These are phyloP conservation scores for Scortum barcoo DNA, from an alignment of 2,113 vertebrate genomes.

Conservation along the genomic window DNA sequence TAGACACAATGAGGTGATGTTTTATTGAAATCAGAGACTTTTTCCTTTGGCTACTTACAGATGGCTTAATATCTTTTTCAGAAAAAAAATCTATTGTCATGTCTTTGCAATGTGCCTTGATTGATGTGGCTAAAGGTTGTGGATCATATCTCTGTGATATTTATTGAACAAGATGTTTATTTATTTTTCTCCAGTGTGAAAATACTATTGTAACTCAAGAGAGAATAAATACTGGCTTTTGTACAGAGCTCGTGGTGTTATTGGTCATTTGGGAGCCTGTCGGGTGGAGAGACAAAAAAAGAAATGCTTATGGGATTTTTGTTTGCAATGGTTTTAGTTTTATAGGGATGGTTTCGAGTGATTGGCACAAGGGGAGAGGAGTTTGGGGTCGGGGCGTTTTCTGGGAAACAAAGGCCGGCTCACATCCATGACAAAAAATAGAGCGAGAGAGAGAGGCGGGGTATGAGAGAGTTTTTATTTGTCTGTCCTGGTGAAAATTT, in stretches of 20 bases:
- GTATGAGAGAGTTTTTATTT: conserved; percentile 82
- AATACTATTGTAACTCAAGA: conserved; percentile 74
- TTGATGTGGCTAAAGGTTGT: conserved; percentile 58
- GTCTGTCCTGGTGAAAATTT: conserved; percentile 85
- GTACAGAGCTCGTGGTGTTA: conserved; percentile 70
- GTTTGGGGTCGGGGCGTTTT: conserved; percentile 60
- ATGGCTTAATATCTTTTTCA: conserved; percentile 17
- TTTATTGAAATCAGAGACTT: conserved; percentile 10
- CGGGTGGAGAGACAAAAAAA: conserved; percentile 57
- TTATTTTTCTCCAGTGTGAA: conserved; percentile 82
- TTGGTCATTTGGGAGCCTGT: conserved; percentile 72
- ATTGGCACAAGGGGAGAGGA: conserved; percentile 72
- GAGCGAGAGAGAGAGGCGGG: conserved; percentile 64
- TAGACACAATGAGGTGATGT: not conserved
- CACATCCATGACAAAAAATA: conserved; percentile 71
- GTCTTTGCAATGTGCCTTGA: conserved; percentile 64
- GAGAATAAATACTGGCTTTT: conserved; percentile 81
- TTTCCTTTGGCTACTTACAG: conserved; percentile 26
- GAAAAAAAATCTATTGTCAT: conserved; percentile 43
- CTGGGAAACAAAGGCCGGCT: conserved; percentile 74
- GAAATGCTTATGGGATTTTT: conserved; percentile 68
- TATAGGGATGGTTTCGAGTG: conserved; percentile 77
- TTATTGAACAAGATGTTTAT: conserved; percentile 87
- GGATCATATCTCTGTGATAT: conserved; percentile 78
- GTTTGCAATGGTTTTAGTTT: conserved; percentile 73